Evolutionary conservation across 2,888 invertebrate species (phyloP), one percentile per base, ranked within the genome.

Genomic region (Euphydryas editha): DNA sequence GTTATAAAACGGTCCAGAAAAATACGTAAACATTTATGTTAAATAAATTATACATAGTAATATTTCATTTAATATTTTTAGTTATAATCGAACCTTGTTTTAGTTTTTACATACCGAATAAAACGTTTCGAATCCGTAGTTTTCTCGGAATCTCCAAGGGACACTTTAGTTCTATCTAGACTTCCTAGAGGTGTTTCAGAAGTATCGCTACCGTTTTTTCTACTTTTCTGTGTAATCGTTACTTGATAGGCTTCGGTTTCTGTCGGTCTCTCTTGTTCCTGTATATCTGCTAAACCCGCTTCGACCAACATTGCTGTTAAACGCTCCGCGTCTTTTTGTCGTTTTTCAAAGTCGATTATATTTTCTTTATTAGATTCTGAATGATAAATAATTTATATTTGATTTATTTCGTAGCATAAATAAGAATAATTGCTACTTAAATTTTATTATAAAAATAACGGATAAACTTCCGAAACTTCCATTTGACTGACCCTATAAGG

Each of bases 81-180:
- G n/a, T n/a, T n/a, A n/a, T n/a, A n/a, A n/a, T n/a, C n/a, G n/a
- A n/a, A n/a, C n/a, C n/a, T n/a, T n/a, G n/a, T n/a, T n/a, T n/a
- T n/a, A n/a, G n/a, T n/a, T n/a, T n/a, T n/a, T n/a, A 8, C 78
- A 70, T 68, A 90, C 91, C 84, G 80, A 69, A 90, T 82, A 70
- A 87, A 84, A 62, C 76, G 81, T 65, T 73, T 82, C 0, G 87
- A 85, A 46, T 90, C 90, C 0, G 90, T 89, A 0, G 87, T 86
- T 6, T 75, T 75, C 5, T 83, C 87, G 0, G 90, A 87, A 39
- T 88, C 89, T 0, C 91, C 91, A 1, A 92, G 80, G 4, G 91
- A 92, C 44, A 92, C 91, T 67, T 84, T 87, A 0, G 92, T 92
- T 18, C 92, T 79, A 63, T 92, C 92, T 18, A 90, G 70, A 66